Percentiles rank a stretch among this genome's conserved stretches.
These are phyloP conservation scores for Chloropsis cyanopogon DNA, from an alignment of 2,113 vertebrate species.

Conservation along the genomic window DNA sequence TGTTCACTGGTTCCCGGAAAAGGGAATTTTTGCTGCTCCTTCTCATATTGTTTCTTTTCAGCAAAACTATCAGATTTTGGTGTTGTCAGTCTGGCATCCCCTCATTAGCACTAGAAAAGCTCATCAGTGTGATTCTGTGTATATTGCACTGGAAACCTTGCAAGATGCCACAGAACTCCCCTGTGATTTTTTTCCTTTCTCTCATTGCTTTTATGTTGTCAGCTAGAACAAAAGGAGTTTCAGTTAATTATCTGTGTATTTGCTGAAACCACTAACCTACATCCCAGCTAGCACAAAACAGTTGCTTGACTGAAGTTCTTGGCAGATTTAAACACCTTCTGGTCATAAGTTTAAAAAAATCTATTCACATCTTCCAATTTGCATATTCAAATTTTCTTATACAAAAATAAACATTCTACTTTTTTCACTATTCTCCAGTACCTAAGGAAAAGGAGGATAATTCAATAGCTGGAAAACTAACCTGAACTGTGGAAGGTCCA, in stretches of 20 bases:
- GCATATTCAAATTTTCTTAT: neutral
- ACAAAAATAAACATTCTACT: neutral
- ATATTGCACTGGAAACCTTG: neutral
- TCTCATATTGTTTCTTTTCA: neutral
- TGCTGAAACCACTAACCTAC: slow-evolving; percentile 49
- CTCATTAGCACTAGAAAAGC: neutral
- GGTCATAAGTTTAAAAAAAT: neutral
- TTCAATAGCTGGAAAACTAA: neutral
- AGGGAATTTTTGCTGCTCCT: neutral
- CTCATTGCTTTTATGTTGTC: slow-evolving; percentile 8
- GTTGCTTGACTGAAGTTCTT: slow-evolving; percentile 20
- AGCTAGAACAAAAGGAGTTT: slow-evolving; percentile 42
- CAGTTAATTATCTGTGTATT: slow-evolving; percentile 38
- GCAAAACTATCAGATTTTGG: neutral
- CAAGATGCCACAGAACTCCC: neutral
- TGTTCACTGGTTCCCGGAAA: neutral
- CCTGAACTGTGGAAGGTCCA: neutral
- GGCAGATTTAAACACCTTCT: slow-evolving; percentile 43
- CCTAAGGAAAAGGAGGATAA: neutral
- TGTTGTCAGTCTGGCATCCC: neutral
- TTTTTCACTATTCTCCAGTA: neutral
- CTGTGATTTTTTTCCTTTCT: neutral
- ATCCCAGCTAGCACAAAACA: neutral
- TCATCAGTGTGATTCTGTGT: neutral
- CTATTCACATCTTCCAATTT: neutral